Base-by-base conservation (phyloP, 2,888 invertebrate species). In the Microctonus brassicae region DNA sequence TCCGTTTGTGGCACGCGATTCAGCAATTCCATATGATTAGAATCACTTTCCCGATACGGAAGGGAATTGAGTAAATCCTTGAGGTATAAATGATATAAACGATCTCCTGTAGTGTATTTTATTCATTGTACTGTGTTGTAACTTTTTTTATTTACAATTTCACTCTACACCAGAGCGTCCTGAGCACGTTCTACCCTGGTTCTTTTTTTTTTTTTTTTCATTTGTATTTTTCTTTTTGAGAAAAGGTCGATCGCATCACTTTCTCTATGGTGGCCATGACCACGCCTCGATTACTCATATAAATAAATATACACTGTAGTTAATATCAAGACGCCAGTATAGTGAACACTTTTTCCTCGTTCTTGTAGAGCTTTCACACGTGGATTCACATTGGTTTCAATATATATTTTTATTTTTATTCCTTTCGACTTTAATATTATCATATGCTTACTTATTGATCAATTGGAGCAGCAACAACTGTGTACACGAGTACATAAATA, bases 41-140 rank as follows among this genome's bases (percentile, higher is more conserved):
- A 79, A 80, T 82, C 79, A 80, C 82, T 83, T 81, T 82, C 81
- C 78, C 80, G 78, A 74, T 65, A n/a, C 42, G 53, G 63, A 63
- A 42, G 29, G 65, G 61, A 73, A 75, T 75, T 72, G 62, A 72
- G 58, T 65, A 52, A 65, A 65, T 65, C 64, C 36, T 65, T 34
- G 13, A 20, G 22, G 33, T 33, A 20, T 34, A 34, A 63, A 42
- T 22, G 33, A n/a, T n/a, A n/a, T n/a, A n/a, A n/a, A n/a, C n/a
- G n/a, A n/a, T 29, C 58, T 58, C 11, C 26, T 26, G 26, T n/a
- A 2, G 58, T 33, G 29, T 58, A 17, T 47, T 17, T 47, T 47
- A 47, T 47, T 47, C 47, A 47, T 47, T 47, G 47, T 47, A 17
- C 17, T 47, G 47, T n/a, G 55, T 6, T 26, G 55, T 55, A 26